A percentile compares a stretch with the other conserved stretches of the same genome.
phyloP scores from a whole-genome alignment of 2,797 vertebrate genomes.

The Siniperca undulata region DNA sequence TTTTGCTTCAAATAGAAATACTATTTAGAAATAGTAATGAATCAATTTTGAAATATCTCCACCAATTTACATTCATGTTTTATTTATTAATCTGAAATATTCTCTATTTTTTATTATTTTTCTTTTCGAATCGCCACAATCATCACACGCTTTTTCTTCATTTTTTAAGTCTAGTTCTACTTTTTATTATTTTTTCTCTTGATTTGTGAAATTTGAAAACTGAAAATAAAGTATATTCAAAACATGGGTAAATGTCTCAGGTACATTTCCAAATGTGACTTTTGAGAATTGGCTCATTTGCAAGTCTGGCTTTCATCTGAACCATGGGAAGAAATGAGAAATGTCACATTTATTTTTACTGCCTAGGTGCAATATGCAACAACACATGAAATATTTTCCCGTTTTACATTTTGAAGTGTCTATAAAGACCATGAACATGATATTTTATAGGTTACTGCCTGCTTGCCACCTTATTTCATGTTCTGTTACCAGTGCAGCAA shows the following conservation, averaged over 20 bases:
- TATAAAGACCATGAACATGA: neutral
- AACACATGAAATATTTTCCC: neutral
- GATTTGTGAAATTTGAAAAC: neutral
- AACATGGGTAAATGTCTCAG: neutral
- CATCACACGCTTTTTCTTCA: neutral
- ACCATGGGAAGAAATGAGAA: neutral
- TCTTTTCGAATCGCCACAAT: neutral
- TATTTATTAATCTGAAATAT: neutral
- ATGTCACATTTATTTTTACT: neutral
- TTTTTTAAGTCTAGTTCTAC: neutral
- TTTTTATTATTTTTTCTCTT: neutral
- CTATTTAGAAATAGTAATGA: neutral
- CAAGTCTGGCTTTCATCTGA: neutral
- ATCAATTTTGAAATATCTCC: neutral
- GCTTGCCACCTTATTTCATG: neutral
- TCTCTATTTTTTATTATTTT: neutral
- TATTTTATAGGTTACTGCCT: neutral
- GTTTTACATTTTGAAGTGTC: neutral
- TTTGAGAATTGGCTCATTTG: neutral
- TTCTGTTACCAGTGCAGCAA: slow-evolving; percentile 24
- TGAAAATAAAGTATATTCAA: neutral
- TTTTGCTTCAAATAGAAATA: neutral
- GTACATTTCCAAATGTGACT: neutral
- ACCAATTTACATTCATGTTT: neutral
- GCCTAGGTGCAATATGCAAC: neutral